Percentiles rank a stretch among this genome's conserved stretches.
phyloP scores from a whole-genome alignment of 2,113 vertebrate genomes.

The Machaerirhynchus nigripectus region DNA sequence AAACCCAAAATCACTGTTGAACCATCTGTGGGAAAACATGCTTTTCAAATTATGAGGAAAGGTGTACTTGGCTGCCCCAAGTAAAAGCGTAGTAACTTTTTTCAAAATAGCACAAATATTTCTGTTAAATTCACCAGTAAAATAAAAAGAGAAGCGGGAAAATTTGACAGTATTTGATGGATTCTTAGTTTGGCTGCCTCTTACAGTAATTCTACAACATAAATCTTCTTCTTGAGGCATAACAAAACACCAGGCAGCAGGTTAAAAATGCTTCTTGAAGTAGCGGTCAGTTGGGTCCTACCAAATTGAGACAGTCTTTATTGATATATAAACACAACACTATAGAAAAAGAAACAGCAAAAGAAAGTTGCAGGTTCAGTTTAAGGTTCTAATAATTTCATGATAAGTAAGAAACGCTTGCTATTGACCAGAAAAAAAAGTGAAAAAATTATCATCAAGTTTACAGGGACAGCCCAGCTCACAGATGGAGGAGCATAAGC shows the following conservation, averaged over 20 bases:
- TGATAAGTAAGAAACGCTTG: not conserved
- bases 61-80: not conserved
- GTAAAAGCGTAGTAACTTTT: not conserved
- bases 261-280: not conserved
- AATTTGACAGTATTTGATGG: not conserved
- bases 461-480: not conserved
- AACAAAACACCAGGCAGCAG: not conserved
- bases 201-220: not conserved
- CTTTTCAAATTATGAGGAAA: not conserved
- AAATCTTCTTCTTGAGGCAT: not conserved
- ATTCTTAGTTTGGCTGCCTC: not conserved
- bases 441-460: not conserved
- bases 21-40: not conserved
- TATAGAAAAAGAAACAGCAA: not conserved
- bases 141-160: not conserved
- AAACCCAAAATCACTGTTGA: not conserved
- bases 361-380: not conserved
- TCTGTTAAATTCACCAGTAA: not conserved
- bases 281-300: not conserved
- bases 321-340: not conserved
- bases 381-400: not conserved
- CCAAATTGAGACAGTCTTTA: not conserved
- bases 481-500: not conserved
- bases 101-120: not conserved
- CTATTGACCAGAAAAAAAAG: not conserved